A percentile compares a stretch with the other conserved stretches of the same genome.
Evolutionary conservation across 2,113 vertebrate species (phyloP).

Genomic region (Catharus minimus): DNA sequence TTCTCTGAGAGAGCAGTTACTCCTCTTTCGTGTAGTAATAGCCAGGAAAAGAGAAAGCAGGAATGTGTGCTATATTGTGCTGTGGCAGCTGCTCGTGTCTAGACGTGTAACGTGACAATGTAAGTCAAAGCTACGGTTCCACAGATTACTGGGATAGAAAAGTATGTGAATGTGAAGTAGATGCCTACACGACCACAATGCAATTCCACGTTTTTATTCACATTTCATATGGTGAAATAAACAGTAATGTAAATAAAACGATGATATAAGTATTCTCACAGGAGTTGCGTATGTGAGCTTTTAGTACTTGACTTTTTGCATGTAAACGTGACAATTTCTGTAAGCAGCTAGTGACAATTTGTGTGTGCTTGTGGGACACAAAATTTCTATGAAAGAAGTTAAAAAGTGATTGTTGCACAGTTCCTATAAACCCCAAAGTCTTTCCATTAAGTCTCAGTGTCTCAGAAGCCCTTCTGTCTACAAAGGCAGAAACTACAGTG

Average conservation of each 20-base stretch:
- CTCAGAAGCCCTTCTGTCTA: not conserved
- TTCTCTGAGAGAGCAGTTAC: not conserved
- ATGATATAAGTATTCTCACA: not conserved
- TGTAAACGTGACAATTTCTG: not conserved
- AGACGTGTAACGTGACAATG: accelerated
- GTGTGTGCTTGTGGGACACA: not conserved
- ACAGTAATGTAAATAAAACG: not conserved
- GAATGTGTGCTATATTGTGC: not conserved
- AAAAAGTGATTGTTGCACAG: not conserved
- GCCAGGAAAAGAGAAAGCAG: not conserved
- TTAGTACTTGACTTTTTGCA: not conserved
- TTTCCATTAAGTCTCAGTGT: not conserved
- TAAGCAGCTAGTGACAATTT: not conserved
- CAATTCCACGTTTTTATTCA: not conserved
- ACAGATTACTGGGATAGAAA: not conserved
- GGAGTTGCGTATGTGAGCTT: not conserved
- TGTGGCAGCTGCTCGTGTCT: not conserved
- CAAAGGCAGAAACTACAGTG: not conserved
- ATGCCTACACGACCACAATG: not conserved
- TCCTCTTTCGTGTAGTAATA: not conserved
- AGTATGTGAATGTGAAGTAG: not conserved
- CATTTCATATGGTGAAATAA: not conserved
- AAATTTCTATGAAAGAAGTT: not conserved
- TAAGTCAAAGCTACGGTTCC: not conserved
- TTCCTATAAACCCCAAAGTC: not conserved